Percentiles rank a stretch among this genome's conserved stretches.
Conservation (phyloP, 2,113 vertebrate genomes). For the Alexandromys fortis region DNA sequence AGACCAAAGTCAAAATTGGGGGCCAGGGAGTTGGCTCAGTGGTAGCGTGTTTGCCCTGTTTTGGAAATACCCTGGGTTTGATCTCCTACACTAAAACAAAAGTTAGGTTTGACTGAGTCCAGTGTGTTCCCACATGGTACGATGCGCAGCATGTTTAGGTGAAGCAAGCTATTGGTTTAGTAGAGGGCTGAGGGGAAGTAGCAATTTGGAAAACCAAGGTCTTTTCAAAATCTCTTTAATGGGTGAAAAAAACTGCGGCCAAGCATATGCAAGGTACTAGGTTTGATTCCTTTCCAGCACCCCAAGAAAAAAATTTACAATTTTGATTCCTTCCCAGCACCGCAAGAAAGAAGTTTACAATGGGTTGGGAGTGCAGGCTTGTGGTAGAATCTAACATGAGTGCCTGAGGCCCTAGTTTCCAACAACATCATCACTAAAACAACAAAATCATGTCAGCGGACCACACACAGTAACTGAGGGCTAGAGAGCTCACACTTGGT, state of each 20-base stretch:
- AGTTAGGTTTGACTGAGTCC: neutral
- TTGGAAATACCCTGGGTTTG: neutral
- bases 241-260: neutral
- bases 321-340: neutral
- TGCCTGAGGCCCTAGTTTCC: neutral
- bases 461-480: neutral
- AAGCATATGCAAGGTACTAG: neutral
- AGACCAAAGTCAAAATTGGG: neutral
- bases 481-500: neutral
- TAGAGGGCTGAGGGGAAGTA: neutral
- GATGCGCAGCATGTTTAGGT: neutral
- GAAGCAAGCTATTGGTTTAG: neutral
- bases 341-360: neutral
- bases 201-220: neutral
- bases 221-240: conserved; percentile 31
- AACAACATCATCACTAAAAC: neutral
- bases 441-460: neutral
- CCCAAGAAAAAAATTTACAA: neutral
- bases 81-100: neutral
- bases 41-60: neutral
- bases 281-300: neutral
- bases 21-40: neutral
- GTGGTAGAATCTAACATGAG: neutral
- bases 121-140: neutral
- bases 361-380: neutral